A percentile compares a stretch with the other conserved stretches of the same genome.
These are phyloP conservation scores for Channa striata DNA, from an alignment of 2,797 vertebrate species.

Conservation along the genomic window DNA sequence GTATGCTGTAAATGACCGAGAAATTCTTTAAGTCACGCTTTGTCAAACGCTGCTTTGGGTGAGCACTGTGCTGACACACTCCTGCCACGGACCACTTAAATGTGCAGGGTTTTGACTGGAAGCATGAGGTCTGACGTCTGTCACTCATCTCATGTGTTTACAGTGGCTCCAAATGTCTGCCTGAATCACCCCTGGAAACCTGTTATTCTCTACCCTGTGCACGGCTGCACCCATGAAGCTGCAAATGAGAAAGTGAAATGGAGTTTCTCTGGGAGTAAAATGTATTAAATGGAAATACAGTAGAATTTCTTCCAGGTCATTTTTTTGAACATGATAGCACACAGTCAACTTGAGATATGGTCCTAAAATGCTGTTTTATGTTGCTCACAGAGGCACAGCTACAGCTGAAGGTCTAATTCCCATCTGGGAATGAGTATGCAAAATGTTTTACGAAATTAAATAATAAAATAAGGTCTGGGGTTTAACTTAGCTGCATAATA, in stretches of 20 bases:
- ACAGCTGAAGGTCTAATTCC: neutral
- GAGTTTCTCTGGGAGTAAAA: neutral
- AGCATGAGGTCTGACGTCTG: neutral
- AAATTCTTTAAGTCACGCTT: conserved; percentile 23
- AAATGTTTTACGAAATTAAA: neutral
- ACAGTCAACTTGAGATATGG: neutral
- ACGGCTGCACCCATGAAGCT: neutral
- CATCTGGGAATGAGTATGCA: neutral
- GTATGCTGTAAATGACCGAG: conserved; percentile 1
- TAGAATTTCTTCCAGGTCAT: conserved; percentile 4
- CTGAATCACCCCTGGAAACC: conserved; percentile 23
- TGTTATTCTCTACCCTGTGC: neutral
- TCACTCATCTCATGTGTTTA: conserved; percentile 15
- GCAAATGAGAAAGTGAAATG: conserved; percentile 40
- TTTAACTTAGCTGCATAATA: conserved; percentile 1
- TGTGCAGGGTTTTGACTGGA: conserved; percentile 11
- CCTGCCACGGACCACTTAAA: conserved; percentile 3
- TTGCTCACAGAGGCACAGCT: neutral
- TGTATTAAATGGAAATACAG: conserved; percentile 13
- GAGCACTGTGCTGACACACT: neutral
- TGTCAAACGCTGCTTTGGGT: conserved; percentile 3
- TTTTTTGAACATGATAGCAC: neutral
- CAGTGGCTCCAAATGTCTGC: no score
- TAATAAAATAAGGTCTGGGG: neutral
- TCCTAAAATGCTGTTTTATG: neutral